A percentile compares a stretch with the other conserved stretches of the same genome.
Conservation (phyloP, 1,140 invertebrate genomes). For the Apocrypta bakeri region DNA sequence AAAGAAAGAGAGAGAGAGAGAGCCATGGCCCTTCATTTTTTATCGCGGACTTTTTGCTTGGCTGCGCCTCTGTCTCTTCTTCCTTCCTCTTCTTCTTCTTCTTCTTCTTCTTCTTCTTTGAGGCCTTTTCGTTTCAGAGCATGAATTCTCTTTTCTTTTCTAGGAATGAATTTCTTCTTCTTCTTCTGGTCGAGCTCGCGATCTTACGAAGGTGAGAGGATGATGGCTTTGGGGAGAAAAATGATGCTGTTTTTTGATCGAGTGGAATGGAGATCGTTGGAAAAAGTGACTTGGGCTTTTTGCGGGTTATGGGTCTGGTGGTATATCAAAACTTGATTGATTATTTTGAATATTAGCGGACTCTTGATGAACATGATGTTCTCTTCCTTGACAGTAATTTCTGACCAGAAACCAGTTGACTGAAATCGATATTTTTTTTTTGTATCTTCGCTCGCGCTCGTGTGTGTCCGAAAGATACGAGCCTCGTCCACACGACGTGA, state of each 20-base stretch:
- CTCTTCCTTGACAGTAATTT: too few relatives aligned
- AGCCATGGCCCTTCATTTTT: conserved; percentile 60
- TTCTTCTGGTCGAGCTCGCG: neutral
- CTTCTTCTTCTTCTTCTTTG: conserved; percentile 46
- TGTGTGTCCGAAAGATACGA: too few relatives aligned
- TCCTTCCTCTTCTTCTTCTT: neutral
- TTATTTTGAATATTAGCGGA: neutral
- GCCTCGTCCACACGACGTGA: neutral
- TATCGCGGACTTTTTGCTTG: conserved; percentile 59
- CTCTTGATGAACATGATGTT: too few relatives aligned
- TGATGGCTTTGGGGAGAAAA: neutral
- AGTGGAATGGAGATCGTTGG: neutral
- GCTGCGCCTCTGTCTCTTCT: conserved; percentile 39
- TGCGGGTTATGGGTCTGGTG: too few relatives aligned
- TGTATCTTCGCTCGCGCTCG: too few relatives aligned
- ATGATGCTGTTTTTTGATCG: neutral
- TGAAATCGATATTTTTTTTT: too few relatives aligned
- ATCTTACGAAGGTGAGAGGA: neutral
- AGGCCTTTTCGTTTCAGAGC: conserved; percentile 24
- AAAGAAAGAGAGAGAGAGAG: conserved; percentile 5
- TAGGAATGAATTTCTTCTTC: conserved; percentile 6
- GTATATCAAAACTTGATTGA: neutral
- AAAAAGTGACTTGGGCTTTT: too few relatives aligned
- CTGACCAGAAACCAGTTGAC: too few relatives aligned
- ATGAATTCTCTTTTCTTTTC: conserved; percentile 18